Conservation (phyloP, 2,113 vertebrate species). For the Pantherophis guttatus region DNA sequence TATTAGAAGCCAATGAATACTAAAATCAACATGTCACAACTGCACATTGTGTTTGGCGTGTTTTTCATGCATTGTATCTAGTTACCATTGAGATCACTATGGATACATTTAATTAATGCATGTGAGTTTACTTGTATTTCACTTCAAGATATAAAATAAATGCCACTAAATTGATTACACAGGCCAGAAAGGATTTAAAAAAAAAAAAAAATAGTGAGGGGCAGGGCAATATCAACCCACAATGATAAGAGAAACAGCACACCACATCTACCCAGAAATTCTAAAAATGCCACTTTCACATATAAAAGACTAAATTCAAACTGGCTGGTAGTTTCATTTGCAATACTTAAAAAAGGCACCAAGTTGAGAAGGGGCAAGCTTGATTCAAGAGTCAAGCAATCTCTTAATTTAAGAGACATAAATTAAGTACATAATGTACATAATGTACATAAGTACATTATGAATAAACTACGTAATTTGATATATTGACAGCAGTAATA, state of each 20-base stretch:
- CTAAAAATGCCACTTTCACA: not conserved
- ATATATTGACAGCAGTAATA: not conserved
- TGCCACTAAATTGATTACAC: not conserved
- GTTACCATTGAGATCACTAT: not conserved
- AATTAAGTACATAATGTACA: no score
- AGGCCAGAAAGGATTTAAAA: not conserved
- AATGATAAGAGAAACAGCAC: not conserved
- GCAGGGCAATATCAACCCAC: not conserved
- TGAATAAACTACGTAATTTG: not conserved
- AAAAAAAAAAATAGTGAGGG: not conserved
- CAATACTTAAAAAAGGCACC: not conserved
- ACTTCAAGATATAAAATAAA: not conserved
- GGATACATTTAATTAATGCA: constrained; percentile 10
- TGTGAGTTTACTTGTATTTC: not conserved
- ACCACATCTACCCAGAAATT: not conserved
- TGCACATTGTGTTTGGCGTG: not conserved
- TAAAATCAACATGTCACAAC: not conserved
- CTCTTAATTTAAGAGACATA: not conserved
- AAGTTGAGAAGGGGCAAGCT: not conserved
- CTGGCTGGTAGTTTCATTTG: not conserved
- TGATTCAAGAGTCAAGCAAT: not conserved
- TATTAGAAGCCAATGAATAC: not conserved
- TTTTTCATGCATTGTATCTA: constrained; percentile 5
- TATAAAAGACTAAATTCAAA: not conserved
- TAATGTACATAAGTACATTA: not conserved